Evolutionary conservation across 2,888 invertebrate genomes (phyloP), one percentile per base, ranked within the genome.

Genomic region (Scaptomyza cyrtandrae): DNA sequence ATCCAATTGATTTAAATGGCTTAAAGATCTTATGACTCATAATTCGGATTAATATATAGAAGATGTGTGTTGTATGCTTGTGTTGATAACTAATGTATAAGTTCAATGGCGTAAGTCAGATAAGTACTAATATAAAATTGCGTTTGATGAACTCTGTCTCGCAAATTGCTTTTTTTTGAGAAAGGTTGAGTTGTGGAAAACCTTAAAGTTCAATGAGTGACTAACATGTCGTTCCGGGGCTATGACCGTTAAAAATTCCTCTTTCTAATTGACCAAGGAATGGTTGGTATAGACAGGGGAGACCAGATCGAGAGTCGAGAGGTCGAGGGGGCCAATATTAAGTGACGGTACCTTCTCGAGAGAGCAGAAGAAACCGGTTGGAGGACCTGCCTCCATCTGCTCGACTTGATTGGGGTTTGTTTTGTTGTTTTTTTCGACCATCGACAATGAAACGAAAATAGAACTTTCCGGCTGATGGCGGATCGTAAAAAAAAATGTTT

Each of bases 41-140:
- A 56, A 56, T 6, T 27, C 24, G 14, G 14, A 14, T 33, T 3
- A 33, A 35, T 46, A 19, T 43, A 35, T 13, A 13, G 27, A n/a
- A 2, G 24, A 24, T 24, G 24, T 53, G n/a, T 33, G 1, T 16
- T 44, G 41, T 9, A 41, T 16, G 6, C 5, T 19, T 24, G 37
- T 10, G 0, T 11, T 1, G 1, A 24, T 3, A 35, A 35, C n/a
- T 19, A n/a, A 19, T 24, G 19, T 37, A 11, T 16, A 43, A 45
- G 61, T 50, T 29, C 44, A 63, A 37, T 61, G 44, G 60, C 61
- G 61, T 50, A 45, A 35, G 7, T 13, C 49, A 31, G 24, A 50
- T 33, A n/a, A 35, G 13, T 59, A n/a, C n/a, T n/a, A 19, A 39
- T 14, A n/a, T 44, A 60, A 60, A 63, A 24, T 24, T 14, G 10